These are phyloP conservation scores for Drosophila flavopinicola DNA, from an alignment of 2,888 invertebrate genomes.

Conservation along the genomic window DNA sequence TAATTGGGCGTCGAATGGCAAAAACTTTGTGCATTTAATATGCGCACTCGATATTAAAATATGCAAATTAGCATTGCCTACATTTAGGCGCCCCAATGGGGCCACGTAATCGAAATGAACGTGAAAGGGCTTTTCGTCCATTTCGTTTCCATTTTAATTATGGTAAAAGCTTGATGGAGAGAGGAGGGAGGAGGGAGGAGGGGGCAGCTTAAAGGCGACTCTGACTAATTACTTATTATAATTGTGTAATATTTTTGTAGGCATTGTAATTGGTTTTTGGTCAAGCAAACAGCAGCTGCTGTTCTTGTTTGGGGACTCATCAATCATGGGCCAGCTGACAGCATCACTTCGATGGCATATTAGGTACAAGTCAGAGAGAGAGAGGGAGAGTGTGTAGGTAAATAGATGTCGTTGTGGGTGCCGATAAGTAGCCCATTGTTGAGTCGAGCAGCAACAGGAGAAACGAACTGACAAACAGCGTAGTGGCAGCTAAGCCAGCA, in stretches of 20 bases:
- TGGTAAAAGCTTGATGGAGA: slow-evolving; percentile 50
- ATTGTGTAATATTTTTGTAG: slow-evolving; percentile 46
- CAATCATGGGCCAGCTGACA: slow-evolving; percentile 42
- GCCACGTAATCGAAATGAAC: slow-evolving; percentile 62
- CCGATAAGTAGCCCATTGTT: slow-evolving; percentile 38
- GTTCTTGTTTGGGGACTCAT: slow-evolving; percentile 23
- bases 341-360: slow-evolving; percentile 17
- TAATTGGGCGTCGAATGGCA: slow-evolving; percentile 55
- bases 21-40: slow-evolving; percentile 62
- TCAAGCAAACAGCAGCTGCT: slow-evolving; percentile 20
- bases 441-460: slow-evolving; percentile 5
- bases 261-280: slow-evolving; percentile 35
- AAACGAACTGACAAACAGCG: slow-evolving; percentile 14
- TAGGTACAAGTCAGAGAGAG: slow-evolving; percentile 3
- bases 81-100: slow-evolving; percentile 33
- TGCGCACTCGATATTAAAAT: slow-evolving; percentile 61
- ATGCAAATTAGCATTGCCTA: slow-evolving; percentile 63
- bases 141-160: slow-evolving; percentile 65
- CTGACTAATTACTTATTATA: slow-evolving; percentile 63
- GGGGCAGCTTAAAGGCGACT: slow-evolving; percentile 41
- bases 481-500: slow-evolving; percentile 18
- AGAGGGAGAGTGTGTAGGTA: background rate
- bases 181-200: background rate
- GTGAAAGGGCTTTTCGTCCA: slow-evolving; percentile 37
- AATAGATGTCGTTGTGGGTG: slow-evolving; percentile 2